Evolutionary conservation across 2,888 invertebrate species (phyloP), one percentile per base, ranked within the genome.

Genomic region (Mycogona germanica): DNA sequence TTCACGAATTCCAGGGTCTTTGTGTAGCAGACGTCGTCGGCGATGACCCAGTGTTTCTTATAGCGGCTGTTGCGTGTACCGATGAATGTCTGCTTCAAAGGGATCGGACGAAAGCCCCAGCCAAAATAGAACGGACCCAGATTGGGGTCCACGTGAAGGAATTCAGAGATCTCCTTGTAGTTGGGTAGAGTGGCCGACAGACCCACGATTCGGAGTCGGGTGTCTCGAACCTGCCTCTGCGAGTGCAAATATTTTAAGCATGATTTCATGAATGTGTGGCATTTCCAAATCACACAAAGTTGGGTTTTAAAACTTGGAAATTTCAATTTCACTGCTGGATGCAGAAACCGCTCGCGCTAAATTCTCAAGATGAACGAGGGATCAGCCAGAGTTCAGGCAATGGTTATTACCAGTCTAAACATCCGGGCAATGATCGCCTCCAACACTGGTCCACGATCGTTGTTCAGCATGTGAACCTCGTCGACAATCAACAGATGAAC

Each of bases 141-240:
- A 67, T 84, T 79, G 0, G 89, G 87, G 72, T 96, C 96, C 0
- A 99, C 98, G 17, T 88, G 76, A 12, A 99, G 75, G 69, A 99
- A 99, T 60, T 78, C 74, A 2, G 97, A 93, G 26, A 98, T 96
- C 72, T 99, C 97, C 3, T 89, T 70, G 68, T 98, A 99, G 70
- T 98, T 98, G 1, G 98, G 98, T 58, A 99, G 72, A 0, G 98
- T 98, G 9, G 98, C 98, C 0, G 97, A 95, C 37, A 97, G 71
- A 0, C 96, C 97, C 1, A 99, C 87, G 58, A 99, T 96, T 47
- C 98, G 77, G n/a, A n/a, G n/a, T n/a, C n/a, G n/a, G n/a, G n/a
- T n/a, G n/a, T n/a, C n/a, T n/a, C n/a, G n/a, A n/a, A n/a, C n/a
- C n/a, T n/a, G n/a, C n/a, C n/a, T n/a, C n/a, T n/a, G n/a, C n/a